Evolutionary conservation across 2,113 vertebrate species (phyloP), one percentile per base, ranked within the genome.

Genomic region (Pedetes capensis): DNA sequence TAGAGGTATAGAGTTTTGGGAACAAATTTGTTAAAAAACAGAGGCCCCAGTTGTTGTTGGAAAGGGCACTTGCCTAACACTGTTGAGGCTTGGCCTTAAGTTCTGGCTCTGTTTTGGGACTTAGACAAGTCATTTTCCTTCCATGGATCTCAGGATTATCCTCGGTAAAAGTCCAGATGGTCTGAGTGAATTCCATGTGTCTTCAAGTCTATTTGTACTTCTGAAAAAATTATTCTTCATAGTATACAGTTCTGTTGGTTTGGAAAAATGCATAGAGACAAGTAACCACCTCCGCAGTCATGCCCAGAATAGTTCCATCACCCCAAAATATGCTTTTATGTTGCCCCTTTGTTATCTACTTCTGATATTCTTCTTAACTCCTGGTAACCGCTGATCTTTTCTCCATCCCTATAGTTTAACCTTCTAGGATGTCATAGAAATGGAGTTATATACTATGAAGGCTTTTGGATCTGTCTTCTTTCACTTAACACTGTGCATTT

Each of bases 11-110:
- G 88, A 86, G 18, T 64, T 95, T 87, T 42, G 42, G 59, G 16
- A 29, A 23, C 75, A 93, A 91, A 89, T 89, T 53, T 61, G 51
- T 69, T 92, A 76, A 89, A 87, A 80, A 11, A 64, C 25, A 83
- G 61, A 78, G 63, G 53, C 7, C 25, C 53, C 49, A 47, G n/a
- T 76, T 88, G 61, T 16, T 81, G 39, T 16, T 93, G 47, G 66
- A 64, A 92, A 93, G 53, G 66, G 23, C 22, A 51, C 69, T 63
- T 18, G 5, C 2, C 23, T 86, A 66, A 34, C 64, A 87, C 44
- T 29, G 9, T 29, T 87, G 78, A 92, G 57, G 51, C 10, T 44
- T 76, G 18, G 7, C 61, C 51, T 83, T 51, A 34, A 83, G 61
- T 64, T 25, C 44, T 63, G n/a, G 23, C 17, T 78, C 47, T 75